Base-by-base conservation (phyloP, 2,113 vertebrate genomes). In the Rallus limicola region DNA sequence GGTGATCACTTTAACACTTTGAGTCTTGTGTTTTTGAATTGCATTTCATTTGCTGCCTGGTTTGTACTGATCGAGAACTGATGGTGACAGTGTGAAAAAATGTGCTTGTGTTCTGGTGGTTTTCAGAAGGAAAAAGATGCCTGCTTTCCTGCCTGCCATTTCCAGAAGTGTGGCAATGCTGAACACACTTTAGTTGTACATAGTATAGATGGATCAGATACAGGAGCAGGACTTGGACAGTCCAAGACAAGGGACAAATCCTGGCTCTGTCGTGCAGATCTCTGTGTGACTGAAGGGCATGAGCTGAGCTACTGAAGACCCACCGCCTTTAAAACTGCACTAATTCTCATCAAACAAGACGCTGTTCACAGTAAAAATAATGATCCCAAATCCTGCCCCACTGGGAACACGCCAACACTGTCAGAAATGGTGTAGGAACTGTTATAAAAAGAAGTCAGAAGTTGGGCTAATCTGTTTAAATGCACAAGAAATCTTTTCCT, bases 341-440 rank as follows among this genome's bases (percentile, higher is more conserved):
- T 4, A 62, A 36, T 83, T 65, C 29, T 68, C 56, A 23, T 8
- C 40, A 52, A 36, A 11, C 11, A 29, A 8, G 11, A 18, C 23
- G 48, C 67, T 62, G n/a, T 9, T 48, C 16, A 16, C n/a, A 55
- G 20, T 52, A 24, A n/a, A 60, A 56, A 38, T 11, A 17, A 5
- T 0, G 3, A 74, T 56, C 31, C 25, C 16, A 15, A 40, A 15
- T 28, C 46, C 50, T 20, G 42, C 36, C 2, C 29, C 1, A 0
- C 58, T 48, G 63, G 55, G 18, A 85, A 36, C 59, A 25, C 82
- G 42, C 31, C 0, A 0, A 8, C 3, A 1, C 33, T 18, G 9
- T 5, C 14, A 34, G 46, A 13, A 46, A 13, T 4, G 13, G 20
- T 0, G 2, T 34, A 38, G 38, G 59, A 80, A 44, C 44, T 70